Percentiles rank a stretch among this genome's conserved stretches.
Evolutionary conservation across 2,888 invertebrate species (phyloP).

Genomic region (Beris chalybata): DNA sequence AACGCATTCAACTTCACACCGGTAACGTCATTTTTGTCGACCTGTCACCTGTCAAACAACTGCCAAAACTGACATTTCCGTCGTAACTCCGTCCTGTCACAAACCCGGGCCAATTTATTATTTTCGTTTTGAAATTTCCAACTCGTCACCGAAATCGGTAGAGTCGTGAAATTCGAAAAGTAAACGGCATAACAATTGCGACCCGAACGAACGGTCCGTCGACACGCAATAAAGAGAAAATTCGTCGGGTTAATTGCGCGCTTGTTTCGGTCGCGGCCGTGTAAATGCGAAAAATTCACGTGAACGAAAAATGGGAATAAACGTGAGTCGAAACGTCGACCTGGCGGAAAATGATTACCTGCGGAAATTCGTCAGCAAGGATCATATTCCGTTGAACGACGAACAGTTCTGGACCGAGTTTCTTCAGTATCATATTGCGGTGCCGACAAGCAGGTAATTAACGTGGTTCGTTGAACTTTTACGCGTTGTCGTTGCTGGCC

Average conservation of each 20-base stretch:
- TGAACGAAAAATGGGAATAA: slow-evolving; percentile 69
- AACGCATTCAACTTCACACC: neutral
- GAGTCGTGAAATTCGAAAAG: neutral
- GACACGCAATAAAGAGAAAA: neutral
- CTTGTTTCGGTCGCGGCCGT: neutral
- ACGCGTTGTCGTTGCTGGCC: neutral
- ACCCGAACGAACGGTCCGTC: neutral
- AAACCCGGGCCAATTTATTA: neutral
- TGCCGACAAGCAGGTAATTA: slow-evolving; percentile 73
- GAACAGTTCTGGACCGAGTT: slow-evolving; percentile 95
- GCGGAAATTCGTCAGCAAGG: slow-evolving; percentile 74
- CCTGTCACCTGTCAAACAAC: slow-evolving; percentile 9
- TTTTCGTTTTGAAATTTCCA: neutral
- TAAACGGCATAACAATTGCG: no score
- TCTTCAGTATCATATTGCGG: slow-evolving; percentile 84
- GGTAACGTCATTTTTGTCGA: slow-evolving; percentile 15
- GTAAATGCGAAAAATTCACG: neutral
- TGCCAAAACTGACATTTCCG: slow-evolving; percentile 6
- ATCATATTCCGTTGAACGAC: slow-evolving; percentile 80
- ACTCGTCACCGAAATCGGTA: neutral
- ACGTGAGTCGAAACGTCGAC: slow-evolving; percentile 78
- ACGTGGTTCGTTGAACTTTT: slow-evolving; percentile 42
- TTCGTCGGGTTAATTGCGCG: neutral
- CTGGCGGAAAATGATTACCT: slow-evolving; percentile 80
- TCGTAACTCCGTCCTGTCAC: neutral